These are phyloP conservation scores for Arenicola marina DNA, from an alignment of 2,888 invertebrate species.

Conservation along the genomic window DNA sequence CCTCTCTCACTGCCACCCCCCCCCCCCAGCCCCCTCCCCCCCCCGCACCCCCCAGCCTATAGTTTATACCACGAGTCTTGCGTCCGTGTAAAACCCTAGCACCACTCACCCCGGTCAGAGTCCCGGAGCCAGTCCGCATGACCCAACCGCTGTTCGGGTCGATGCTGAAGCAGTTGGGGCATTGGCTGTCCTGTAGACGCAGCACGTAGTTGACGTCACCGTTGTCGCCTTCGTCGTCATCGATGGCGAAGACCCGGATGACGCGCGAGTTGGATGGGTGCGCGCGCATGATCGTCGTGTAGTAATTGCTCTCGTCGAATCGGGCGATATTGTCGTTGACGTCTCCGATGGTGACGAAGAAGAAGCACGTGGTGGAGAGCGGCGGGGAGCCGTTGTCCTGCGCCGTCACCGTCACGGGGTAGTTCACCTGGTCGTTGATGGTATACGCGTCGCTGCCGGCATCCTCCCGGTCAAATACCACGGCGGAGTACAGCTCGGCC, in stretches of 20 bases:
- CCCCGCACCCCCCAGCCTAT: no score
- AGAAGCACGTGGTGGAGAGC: conserved; percentile 96
- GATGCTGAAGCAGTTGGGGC: conserved; percentile 17
- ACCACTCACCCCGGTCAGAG: neutral
- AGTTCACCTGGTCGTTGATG: neutral
- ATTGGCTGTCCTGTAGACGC: neutral
- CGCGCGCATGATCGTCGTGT: neutral
- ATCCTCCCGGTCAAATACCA: neutral
- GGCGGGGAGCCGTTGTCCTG: conserved; percentile 98
- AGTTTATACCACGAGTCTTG: no score
- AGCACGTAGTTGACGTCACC: conserved; percentile 24
- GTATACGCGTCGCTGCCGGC: neutral
- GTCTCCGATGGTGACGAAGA: conserved; percentile 63
- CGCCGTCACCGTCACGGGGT: conserved; percentile 80
- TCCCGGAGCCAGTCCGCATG: conserved; percentile 2
- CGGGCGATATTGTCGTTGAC: conserved; percentile 51
- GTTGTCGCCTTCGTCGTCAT: conserved; percentile 28
- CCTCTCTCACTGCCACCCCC: no score
- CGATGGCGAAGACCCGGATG: conserved; percentile 26
- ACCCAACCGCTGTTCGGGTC: conserved; percentile 28
- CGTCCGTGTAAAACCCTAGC: neutral
- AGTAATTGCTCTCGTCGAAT: conserved; percentile 40
- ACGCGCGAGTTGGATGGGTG: neutral
- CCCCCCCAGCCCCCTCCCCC: no score
- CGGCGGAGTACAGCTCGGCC: no score